Conservation (phyloP, 2,113 vertebrate genomes). For the Micromys minutus region DNA sequence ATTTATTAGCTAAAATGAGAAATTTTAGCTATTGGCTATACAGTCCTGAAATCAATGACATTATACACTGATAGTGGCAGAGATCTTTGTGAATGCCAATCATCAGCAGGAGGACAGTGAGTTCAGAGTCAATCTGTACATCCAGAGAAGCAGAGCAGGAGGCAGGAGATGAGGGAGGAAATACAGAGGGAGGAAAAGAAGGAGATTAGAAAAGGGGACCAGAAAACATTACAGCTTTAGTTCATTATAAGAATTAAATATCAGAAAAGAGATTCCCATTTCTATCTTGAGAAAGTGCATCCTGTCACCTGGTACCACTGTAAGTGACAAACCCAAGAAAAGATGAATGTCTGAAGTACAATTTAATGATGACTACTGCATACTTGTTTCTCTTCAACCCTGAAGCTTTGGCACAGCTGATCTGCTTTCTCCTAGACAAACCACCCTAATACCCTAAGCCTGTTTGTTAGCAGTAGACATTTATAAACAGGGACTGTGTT, state of each 20-base stretch:
- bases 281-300: slow-evolving; percentile 11
- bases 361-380: slow-evolving; percentile 68
- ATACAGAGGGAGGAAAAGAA: background rate
- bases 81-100: background rate
- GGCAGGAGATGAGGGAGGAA: background rate
- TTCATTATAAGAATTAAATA: background rate
- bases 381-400: slow-evolving; percentile 58
- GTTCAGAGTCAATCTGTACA: background rate
- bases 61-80: background rate
- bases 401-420: slow-evolving; percentile 53
- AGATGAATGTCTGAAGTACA: slow-evolving; percentile 53
- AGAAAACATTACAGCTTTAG: slow-evolving; percentile 18
- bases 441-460: slow-evolving; percentile 68
- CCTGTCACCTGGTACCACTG: background rate
- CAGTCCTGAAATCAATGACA: background rate
- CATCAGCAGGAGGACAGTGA: background rate
- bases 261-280: slow-evolving; percentile 16
- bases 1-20: slow-evolving; percentile 17
- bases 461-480: slow-evolving; percentile 72
- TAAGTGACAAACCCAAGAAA: slow-evolving; percentile 60
- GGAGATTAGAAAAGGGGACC: too few species aligned
- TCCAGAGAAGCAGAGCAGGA: background rate
- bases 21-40: background rate
- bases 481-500: slow-evolving; percentile 73
- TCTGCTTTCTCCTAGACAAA: slow-evolving; percentile 68